phyloP scores from a whole-genome alignment of 2,888 invertebrate genomes.

The Microlaimidae sp. region DNA sequence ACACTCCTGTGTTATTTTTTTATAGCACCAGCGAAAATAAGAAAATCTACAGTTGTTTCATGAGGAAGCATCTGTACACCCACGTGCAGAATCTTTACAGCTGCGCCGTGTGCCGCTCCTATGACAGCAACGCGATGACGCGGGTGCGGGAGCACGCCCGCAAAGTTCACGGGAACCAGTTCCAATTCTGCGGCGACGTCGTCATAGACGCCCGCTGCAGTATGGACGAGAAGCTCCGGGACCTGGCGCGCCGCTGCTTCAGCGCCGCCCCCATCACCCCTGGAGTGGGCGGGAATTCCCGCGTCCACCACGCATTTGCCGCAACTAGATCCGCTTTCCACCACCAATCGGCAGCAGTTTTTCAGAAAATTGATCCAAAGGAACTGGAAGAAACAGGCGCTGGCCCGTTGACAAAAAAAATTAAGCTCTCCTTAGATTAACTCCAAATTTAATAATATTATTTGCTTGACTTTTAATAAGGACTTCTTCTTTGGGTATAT shows the following conservation, averaged over 20 bases:
- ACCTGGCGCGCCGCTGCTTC: not conserved
- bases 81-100: conserved; percentile 94
- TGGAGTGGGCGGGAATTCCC: no score
- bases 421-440: no score
- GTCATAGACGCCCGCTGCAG: not conserved
- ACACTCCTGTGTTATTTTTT: no score
- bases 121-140: not conserved
- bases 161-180: not conserved
- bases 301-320: no score
- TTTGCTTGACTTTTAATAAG: no score
- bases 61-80: conserved; percentile 49
- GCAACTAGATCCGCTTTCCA: no score
- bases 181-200: not conserved
- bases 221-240: not conserved
- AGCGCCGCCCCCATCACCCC: not conserved
- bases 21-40: conserved; percentile 20
- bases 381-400: no score
- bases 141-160: conserved; percentile 27
- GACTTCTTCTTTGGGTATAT: no score
- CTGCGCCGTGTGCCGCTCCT: conserved; percentile 36
- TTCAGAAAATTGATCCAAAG: no score
- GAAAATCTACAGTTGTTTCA: conserved; percentile 45
- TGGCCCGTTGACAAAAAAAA: no score
- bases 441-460: no score
- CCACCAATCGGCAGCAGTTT: no score